phyloP scores from a whole-genome alignment of 2,797 vertebrate species.

The Mycteria americana region DNA sequence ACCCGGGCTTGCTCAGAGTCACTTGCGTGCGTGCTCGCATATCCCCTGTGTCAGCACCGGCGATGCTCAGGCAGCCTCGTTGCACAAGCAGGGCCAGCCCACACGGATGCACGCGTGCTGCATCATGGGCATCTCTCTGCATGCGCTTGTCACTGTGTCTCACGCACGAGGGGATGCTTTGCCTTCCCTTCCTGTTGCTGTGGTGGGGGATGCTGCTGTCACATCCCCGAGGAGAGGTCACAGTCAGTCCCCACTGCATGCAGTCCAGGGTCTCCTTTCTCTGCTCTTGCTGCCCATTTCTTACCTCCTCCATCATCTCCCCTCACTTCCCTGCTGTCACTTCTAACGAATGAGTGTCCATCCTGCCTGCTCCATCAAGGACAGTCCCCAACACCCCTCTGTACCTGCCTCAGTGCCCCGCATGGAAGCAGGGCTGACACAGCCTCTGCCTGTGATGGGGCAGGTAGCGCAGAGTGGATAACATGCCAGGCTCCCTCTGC shows the following conservation, averaged over 20 bases:
- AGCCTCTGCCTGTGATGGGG: not conserved
- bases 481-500: not conserved
- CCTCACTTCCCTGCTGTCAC: not conserved
- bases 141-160: fast-evolving
- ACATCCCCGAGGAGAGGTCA: not conserved
- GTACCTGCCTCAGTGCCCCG: fast-evolving
- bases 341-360: not conserved
- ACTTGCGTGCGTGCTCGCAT: fast-evolving
- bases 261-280: not conserved
- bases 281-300: not conserved
- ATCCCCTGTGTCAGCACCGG: not conserved
- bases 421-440: not conserved
- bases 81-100: not conserved
- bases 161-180: fast-evolving
- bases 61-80: not conserved
- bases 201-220: not conserved
- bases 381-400: not conserved
- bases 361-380: not conserved
- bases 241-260: not conserved
- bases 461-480: not conserved
- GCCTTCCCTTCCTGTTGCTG: not conserved
- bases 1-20: not conserved
- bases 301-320: not conserved
- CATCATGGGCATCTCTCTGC: not conserved
- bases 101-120: not conserved